Conservation (phyloP, 2,113 vertebrate species). For the Mesitornis unicolor region DNA sequence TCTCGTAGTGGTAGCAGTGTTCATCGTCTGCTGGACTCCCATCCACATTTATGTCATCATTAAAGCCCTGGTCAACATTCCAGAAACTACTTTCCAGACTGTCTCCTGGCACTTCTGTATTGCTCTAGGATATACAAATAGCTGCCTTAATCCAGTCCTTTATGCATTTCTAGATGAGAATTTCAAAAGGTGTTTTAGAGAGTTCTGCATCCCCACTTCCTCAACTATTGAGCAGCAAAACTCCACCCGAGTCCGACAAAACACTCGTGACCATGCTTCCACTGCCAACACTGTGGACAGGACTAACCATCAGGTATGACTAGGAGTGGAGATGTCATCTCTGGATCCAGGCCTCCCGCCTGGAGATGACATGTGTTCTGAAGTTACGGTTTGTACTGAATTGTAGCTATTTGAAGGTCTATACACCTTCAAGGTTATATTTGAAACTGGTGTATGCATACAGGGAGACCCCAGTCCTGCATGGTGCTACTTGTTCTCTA, state of each 20-base stretch:
- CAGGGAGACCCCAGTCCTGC: neutral
- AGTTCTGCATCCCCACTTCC: slow-evolving; percentile 93
- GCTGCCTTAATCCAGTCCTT: slow-evolving; percentile 97
- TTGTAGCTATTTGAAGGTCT: slow-evolving; percentile 10
- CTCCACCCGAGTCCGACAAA: slow-evolving; percentile 85
- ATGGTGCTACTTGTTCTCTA: neutral
- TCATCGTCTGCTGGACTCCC: slow-evolving; percentile 98
- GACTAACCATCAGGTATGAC: slow-evolving; percentile 96
- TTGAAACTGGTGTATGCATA: neutral
- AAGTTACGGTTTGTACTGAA: slow-evolving; percentile 82
- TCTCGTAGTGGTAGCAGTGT: slow-evolving; percentile 95
- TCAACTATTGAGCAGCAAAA: slow-evolving; percentile 90
- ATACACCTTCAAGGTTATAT: neutral
- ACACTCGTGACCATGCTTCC: slow-evolving; percentile 85
- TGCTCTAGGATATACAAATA: slow-evolving; percentile 96
- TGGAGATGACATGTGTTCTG: slow-evolving; percentile 82
- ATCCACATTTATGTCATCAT: slow-evolving; percentile 98
- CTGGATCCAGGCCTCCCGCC: slow-evolving; percentile 72
- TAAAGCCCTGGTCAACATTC: slow-evolving; percentile 91
- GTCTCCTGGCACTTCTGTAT: slow-evolving; percentile 99
- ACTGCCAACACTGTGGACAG: slow-evolving; percentile 89
- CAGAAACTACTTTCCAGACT: slow-evolving; percentile 90
- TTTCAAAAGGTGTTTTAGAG: slow-evolving; percentile 98
- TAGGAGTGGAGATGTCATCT: slow-evolving; percentile 89
- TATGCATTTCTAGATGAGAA: slow-evolving; percentile 99